These are phyloP conservation scores for Prunella fulvescens DNA, from an alignment of 2,113 vertebrate species.

Conservation along the genomic window DNA sequence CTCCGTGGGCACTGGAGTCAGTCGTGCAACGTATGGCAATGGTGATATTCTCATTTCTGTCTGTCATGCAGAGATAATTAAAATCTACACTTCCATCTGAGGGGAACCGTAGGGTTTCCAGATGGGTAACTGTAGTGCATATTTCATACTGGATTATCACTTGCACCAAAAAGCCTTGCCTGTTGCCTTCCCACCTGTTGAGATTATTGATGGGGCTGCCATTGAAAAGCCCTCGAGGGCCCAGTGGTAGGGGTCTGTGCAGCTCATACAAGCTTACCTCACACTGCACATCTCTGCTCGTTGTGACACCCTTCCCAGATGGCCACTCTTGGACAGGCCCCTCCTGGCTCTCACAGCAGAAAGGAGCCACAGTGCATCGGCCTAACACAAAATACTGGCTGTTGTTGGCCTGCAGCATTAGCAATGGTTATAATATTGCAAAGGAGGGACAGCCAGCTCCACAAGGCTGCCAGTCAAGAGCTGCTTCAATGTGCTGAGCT, in stretches of 20 bases:
- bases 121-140: background rate
- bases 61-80: conserved; percentile 25
- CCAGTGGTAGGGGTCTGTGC: background rate
- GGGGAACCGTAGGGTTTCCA: background rate
- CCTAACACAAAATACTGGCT: background rate
- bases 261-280: background rate
- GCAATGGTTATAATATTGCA: background rate
- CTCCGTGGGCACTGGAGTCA: background rate
- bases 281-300: background rate
- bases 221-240: background rate
- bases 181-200: conserved; percentile 33
- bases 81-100: conserved; percentile 14
- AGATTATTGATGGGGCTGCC: background rate
- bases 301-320: background rate
- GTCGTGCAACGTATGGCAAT: background rate
- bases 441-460: background rate
- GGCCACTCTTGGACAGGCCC: background rate
- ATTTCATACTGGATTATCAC: conserved; percentile 4
- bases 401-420: background rate
- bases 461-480: background rate
- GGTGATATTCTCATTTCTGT: background rate
- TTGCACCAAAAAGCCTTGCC: background rate
- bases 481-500: background rate
- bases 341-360: background rate
- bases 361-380: fast-evolving